Percentiles rank a stretch among this genome's conserved stretches.
Conservation (phyloP, 2,797 vertebrate genomes). For the Sparidentex hasta region DNA sequence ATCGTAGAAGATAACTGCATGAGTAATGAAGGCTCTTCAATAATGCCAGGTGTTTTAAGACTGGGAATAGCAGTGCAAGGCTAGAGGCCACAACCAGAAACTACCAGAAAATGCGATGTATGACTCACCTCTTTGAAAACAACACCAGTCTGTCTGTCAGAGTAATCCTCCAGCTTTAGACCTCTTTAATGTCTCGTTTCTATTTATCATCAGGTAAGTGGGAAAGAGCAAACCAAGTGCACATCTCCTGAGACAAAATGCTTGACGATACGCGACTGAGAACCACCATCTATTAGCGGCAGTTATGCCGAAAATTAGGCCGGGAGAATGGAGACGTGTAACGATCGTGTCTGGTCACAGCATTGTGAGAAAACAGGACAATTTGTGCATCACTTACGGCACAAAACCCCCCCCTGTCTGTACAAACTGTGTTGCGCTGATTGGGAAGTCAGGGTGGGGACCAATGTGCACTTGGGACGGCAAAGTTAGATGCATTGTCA, state of each 20-base stretch:
- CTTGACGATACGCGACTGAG: constrained; percentile 45
- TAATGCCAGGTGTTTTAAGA: neutral
- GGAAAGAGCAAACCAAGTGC: constrained; percentile 23
- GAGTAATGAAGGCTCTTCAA: neutral
- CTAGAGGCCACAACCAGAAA: neutral
- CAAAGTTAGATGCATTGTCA: constrained; percentile 42
- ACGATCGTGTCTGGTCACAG: constrained; percentile 5
- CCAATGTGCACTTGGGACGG: constrained; percentile 21
- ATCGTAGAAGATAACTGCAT: constrained; percentile 15
- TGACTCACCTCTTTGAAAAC: constrained; percentile 35
- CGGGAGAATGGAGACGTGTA: constrained; percentile 29
- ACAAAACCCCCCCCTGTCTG: neutral
- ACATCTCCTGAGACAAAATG: constrained; percentile 47
- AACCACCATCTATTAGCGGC: constrained; percentile 38
- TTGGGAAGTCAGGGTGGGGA: constrained; percentile 22
- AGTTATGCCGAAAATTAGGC: constrained; percentile 43
- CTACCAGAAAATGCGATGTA: constrained; percentile 11
- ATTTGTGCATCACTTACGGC: neutral
- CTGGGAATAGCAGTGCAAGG: neutral
- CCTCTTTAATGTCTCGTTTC: constrained; percentile 22
- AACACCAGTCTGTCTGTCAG: constrained; percentile 6
- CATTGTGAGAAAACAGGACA: constrained; percentile 17
- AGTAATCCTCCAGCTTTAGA: constrained; percentile 1
- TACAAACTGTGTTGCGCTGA: constrained; percentile 9
- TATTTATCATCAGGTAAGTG: constrained; percentile 32